phyloP scores from a whole-genome alignment of 2,113 vertebrate genomes.

The Peromyscus polionotus region DNA sequence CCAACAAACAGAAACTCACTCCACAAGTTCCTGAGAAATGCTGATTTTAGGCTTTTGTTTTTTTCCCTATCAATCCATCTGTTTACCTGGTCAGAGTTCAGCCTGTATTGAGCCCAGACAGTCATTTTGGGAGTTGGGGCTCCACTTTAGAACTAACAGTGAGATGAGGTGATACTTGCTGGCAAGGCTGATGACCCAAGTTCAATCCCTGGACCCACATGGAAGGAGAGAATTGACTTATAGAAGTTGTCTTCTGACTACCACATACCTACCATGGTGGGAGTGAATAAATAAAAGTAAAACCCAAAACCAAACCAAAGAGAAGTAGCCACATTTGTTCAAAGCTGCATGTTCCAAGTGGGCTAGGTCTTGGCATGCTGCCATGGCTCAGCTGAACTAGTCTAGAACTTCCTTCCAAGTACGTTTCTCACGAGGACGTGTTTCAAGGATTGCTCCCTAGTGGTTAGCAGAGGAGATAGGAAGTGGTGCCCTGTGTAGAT shows the following conservation, averaged over 20 bases:
- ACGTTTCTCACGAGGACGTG: background rate
- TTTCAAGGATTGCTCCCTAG: fast-evolving
- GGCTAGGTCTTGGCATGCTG: background rate
- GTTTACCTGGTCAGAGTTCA: background rate
- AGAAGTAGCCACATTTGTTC: background rate
- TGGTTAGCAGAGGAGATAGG: background rate
- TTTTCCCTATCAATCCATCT: background rate
- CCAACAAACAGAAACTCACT: background rate
- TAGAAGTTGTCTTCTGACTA: background rate
- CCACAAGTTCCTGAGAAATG: background rate
- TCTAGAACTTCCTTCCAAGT: background rate
- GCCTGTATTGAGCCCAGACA: background rate
- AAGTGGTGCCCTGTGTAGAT: fast-evolving
- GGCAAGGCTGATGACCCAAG: too few species aligned
- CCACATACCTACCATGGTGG: too few species aligned
- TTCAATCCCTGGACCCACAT: background rate
- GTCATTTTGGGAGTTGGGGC: background rate
- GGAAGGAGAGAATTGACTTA: background rate
- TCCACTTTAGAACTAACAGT: background rate
- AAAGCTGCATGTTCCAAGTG: background rate
- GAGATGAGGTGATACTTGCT: background rate
- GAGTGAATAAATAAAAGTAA: background rate
- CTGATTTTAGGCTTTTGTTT: background rate
- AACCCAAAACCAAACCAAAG: background rate
- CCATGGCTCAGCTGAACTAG: background rate